Evolutionary conservation across 1,140 invertebrate species (phyloP), one percentile per base, ranked within the genome.

Genomic region (Elysia chlorotica): DNA sequence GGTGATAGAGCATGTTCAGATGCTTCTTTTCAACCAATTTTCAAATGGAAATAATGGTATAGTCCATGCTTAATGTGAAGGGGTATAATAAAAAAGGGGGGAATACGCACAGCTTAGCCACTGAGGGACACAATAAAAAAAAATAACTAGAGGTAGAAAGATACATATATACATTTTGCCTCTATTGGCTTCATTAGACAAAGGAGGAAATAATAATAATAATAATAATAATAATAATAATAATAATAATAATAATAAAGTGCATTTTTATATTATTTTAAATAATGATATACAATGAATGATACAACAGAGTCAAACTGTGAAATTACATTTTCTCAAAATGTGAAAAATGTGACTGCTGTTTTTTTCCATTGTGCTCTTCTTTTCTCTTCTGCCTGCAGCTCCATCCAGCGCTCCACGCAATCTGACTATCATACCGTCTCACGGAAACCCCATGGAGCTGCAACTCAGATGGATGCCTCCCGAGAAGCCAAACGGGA

Each of bases 401-500:
- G 73, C 73, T 25, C 73, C 73, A 10, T 17, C 57, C 33, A 69
- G 19, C 5, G 37, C 73, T 3, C 73, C 73, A 36, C 57, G 65
- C n/a, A 69, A 63, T 2, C 38, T 74, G 4, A 69, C 31, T 0
- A 61, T 67, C 10, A n/a, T 31, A 0, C 6, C 66, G 23, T 41
- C 25, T 19, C 37, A 21, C 33, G 23, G 33, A 1, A 62, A 6
- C 38, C 23, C 37, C 6, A 59, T 37, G 21, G 21, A 54, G 23
- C 36, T 74, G 10, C 17, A 35, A 4, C 36, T 74, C 4, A 65
- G 54, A 36, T 74, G 73, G 73, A 67, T 59, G 0, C 37, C 63
- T 6, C 73, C 73, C 1, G 17, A 5, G 17, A 36, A 37, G 19
- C 37, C 59, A n/a, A 65, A 69, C 61, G 73, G 73, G n/a, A 59